Evolutionary conservation across 2,797 vertebrate species (phyloP).

Genomic region (Xiphophorus birchmanni): DNA sequence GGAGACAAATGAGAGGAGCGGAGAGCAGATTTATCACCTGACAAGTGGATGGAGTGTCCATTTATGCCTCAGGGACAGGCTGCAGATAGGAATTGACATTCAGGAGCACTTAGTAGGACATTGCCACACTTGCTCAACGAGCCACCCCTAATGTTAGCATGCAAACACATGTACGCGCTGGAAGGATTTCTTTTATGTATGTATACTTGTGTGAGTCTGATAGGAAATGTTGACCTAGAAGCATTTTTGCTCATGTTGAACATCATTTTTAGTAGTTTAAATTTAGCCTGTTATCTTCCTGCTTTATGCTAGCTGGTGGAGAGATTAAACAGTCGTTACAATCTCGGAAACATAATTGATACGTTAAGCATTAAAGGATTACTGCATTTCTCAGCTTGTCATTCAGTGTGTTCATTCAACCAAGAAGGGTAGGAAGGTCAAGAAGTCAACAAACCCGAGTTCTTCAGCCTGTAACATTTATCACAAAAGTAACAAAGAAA

Average conservation of each 20-base stretch:
- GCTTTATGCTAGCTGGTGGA: neutral
- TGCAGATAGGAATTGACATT: constrained; percentile 76
- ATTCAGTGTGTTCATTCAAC: neutral
- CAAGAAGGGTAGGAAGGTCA: neutral
- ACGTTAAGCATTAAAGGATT: neutral
- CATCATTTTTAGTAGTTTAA: neutral
- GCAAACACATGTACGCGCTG: constrained; percentile 19
- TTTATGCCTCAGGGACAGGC: constrained; percentile 73
- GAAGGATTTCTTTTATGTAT: neutral
- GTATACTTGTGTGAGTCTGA: neutral
- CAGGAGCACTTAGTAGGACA: constrained; percentile 72
- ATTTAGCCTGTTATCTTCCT: neutral
- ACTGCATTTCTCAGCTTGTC: neutral
- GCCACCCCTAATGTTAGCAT: constrained; percentile 10
- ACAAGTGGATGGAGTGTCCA: constrained; percentile 80
- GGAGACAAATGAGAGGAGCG: constrained; percentile 54
- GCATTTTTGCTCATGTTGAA: neutral
- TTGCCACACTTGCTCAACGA: constrained; percentile 13
- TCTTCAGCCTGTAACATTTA: neutral
- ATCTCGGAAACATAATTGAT: neutral
- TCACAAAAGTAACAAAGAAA: neutral
- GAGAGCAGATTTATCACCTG: constrained; percentile 76
- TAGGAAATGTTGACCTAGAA: neutral
- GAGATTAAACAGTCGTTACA: neutral
- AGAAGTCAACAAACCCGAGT: neutral